These are phyloP conservation scores for Eretmochelys imbricata DNA, from an alignment of 2,113 vertebrate genomes.

Conservation along the genomic window DNA sequence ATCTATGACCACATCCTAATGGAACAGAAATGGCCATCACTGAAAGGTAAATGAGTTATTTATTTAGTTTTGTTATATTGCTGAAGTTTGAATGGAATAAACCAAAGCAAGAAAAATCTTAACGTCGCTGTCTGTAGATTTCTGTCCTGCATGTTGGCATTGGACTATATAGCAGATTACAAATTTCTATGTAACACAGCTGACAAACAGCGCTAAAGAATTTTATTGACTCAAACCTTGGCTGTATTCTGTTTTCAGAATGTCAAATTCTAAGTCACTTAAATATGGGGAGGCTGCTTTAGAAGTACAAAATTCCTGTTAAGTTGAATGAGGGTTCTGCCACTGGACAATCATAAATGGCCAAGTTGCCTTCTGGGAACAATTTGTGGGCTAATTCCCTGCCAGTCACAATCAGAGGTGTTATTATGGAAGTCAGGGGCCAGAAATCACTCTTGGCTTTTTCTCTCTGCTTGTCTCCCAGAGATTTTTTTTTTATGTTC, in stretches of 20 bases:
- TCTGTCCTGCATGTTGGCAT: neutral
- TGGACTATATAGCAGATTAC: neutral
- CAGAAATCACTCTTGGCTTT: neutral
- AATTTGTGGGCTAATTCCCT: constrained; percentile 10
- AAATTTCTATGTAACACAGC: neutral
- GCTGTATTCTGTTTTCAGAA: neutral
- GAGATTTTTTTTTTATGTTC: neutral
- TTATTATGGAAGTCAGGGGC: neutral
- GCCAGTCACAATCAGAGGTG: neutral
- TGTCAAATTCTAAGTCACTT: neutral
- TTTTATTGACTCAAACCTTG: neutral
- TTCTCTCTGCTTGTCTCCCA: neutral
- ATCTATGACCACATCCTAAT: neutral
- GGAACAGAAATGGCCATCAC: neutral
- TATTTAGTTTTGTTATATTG: constrained; percentile 8
- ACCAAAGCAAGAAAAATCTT: neutral
- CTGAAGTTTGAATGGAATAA: constrained; percentile 1
- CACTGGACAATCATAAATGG: neutral
- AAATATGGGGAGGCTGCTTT: neutral
- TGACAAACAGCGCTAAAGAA: constrained; percentile 18
- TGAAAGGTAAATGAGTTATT: constrained; percentile 21
- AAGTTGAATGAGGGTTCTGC: constrained; percentile 4
- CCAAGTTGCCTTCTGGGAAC: neutral
- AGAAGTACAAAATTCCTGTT: constrained; percentile 23
- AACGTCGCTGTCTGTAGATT: neutral